Evolutionary conservation across 2,888 invertebrate species (phyloP).

Genomic region (Sicus ferrugineus): DNA sequence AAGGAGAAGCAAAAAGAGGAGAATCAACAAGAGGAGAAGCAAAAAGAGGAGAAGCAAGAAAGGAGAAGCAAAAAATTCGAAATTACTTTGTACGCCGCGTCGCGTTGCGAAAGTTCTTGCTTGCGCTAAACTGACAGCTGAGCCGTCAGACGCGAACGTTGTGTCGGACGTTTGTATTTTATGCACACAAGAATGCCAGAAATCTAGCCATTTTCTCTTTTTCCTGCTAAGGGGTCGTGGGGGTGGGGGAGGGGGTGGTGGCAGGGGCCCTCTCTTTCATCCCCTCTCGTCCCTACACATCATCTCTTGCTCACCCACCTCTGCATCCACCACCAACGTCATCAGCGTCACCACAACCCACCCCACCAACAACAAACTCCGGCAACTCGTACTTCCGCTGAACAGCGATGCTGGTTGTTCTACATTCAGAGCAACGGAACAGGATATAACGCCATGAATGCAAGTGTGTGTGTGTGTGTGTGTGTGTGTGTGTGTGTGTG

Average conservation of each 20-base stretch:
- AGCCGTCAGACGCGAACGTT: neutral
- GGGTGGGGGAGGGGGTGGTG: too few relatives aligned
- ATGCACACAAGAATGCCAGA: too few relatives aligned
- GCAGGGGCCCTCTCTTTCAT: too few relatives aligned
- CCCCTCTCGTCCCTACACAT: neutral
- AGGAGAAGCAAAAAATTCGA: neutral
- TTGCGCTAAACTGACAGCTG: neutral
- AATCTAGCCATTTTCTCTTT: neutral
- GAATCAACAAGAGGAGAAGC: neutral
- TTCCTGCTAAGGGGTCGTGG: too few relatives aligned
- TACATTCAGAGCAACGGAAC: conserved; percentile 23
- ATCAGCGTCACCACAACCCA: neutral
- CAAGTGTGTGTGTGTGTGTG: conserved; percentile 13
- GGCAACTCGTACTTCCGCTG: conserved; percentile 2
- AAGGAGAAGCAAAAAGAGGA: too few relatives aligned
- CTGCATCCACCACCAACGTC: neutral
- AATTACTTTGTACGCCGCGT: neutral
- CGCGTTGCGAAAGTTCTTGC: neutral
- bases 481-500: conserved; percentile 6
- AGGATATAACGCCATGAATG: conserved; percentile 12
- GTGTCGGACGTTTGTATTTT: neutral
- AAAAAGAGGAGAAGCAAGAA: neutral
- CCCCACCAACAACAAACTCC: neutral
- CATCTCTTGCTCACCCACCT: neutral
- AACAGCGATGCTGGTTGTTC: conserved; percentile 27